Conservation (phyloP, 2,888 invertebrate genomes). For the Drosophila merina region DNA sequence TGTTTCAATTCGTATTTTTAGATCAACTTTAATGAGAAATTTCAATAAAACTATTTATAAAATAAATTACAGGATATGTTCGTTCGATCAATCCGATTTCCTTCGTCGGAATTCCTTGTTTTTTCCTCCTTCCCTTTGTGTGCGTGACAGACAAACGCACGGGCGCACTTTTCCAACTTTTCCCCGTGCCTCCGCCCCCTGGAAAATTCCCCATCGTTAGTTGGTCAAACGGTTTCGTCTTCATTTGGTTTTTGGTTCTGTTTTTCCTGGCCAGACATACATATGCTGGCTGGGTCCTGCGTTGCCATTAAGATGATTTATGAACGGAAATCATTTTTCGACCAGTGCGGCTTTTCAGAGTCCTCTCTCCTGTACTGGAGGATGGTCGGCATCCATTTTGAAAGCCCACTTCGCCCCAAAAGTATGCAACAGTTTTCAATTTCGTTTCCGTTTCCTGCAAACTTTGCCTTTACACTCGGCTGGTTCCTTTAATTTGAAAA, state of each 20-base stretch:
- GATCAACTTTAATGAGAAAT: too few species aligned
- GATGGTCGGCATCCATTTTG: constrained; percentile 10
- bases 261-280: constrained; percentile 29
- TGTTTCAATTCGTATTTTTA: too few species aligned
- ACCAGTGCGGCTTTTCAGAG: constrained; percentile 23
- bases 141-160: constrained; percentile 49
- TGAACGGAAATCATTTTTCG: constrained; percentile 75
- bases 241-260: constrained; percentile 54
- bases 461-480: constrained; percentile 59
- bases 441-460: constrained; percentile 50
- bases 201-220: constrained; percentile 47
- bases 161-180: constrained; percentile 41
- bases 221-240: constrained; percentile 70
- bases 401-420: constrained; percentile 32
- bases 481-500: constrained; percentile 71
- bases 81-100: constrained; percentile 1
- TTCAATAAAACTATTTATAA: too few species aligned
- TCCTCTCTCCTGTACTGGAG: neutral
- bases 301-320: constrained; percentile 74
- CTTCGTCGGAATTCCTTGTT: neutral
- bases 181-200: constrained; percentile 11
- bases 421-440: constrained; percentile 71
- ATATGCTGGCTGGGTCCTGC: constrained; percentile 47
- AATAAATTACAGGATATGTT: constrained; percentile 7
- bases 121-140: constrained; percentile 5